Evolutionary conservation across 2,113 vertebrate species (phyloP), one percentile per base, ranked within the genome.

Genomic region (Bostrychus sinensis): DNA sequence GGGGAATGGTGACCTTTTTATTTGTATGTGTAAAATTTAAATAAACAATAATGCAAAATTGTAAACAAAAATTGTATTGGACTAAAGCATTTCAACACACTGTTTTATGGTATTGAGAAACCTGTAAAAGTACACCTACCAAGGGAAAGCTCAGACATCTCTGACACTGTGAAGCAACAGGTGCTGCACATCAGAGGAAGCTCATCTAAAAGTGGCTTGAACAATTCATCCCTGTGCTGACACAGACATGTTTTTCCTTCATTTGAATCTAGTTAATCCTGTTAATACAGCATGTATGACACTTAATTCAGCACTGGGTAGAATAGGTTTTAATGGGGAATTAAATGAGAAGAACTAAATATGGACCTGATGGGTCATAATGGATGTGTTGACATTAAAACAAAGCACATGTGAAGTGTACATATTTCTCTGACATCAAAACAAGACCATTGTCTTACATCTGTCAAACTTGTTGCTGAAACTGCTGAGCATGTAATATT

Each of bases 181-280:
- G 79, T 87, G 88, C 68, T 63, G 53, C 43, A 56, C 26, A 71
- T 54, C 74, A 72, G 66, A 65, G 51, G 45, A 54, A 65, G 36
- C 65, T 60, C 46, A 66, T 86, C 88, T 86, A 89, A 81, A 89
- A 84, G 76, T 80, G 82, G 78, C 81, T 53, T 62, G n/a, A 77
- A 89, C 83, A 87, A 85, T 87, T 82, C 62, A 78, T 30, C 46
- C 56, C 28, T 68, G 79, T 69, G 77, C 62, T 25, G 60, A 77
- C 56, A 63, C 45, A 25, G 53, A 38, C 5, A 0, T 30, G 62
- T 59, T 57, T 62, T 55, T 56, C 48, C 62, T 32, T 45, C 32
- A 53, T 58, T 17, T 55, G 26, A 1, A 5, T 53, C 39, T 70
- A 54, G 51, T 55, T 51, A 37, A 66, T 14, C 6, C 13, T 25